phyloP scores from a whole-genome alignment of 2,113 vertebrate species.

The Melanerpes formicivorus region DNA sequence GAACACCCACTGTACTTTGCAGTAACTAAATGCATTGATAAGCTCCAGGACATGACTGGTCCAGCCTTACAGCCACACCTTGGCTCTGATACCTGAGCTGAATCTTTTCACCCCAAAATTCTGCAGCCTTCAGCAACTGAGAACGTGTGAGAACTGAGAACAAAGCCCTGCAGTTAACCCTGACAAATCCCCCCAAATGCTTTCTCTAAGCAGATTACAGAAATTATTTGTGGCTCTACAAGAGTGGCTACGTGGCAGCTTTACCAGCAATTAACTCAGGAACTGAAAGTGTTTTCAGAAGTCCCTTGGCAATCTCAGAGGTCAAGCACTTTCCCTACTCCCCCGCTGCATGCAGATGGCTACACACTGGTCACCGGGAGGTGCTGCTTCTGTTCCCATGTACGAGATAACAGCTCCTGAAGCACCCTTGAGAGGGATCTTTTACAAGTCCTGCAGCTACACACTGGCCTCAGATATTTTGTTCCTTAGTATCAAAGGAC shows the following conservation, averaged over 20 bases:
- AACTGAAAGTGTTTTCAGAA: background rate
- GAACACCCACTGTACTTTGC: background rate
- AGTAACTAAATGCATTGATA: background rate
- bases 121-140: background rate
- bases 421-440: background rate
- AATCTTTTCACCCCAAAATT: background rate
- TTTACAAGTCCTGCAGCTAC: background rate
- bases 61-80: background rate
- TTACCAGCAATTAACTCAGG: slow-evolving; percentile 35
- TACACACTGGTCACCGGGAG: background rate
- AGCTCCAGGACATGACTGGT: background rate
- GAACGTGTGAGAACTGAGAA: background rate
- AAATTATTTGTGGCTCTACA: slow-evolving; percentile 42
- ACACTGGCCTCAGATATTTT: background rate
- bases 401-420: background rate
- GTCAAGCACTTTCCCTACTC: background rate
- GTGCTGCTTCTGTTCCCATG: background rate
- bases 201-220: background rate
- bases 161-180: background rate
- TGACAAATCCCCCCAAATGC: background rate
- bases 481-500: background rate
- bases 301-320: background rate
- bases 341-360: too few species aligned
- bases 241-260: slow-evolving; percentile 12
- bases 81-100: background rate